Conservation (phyloP, 2,888 invertebrate species). For the Athetis lepigone region DNA sequence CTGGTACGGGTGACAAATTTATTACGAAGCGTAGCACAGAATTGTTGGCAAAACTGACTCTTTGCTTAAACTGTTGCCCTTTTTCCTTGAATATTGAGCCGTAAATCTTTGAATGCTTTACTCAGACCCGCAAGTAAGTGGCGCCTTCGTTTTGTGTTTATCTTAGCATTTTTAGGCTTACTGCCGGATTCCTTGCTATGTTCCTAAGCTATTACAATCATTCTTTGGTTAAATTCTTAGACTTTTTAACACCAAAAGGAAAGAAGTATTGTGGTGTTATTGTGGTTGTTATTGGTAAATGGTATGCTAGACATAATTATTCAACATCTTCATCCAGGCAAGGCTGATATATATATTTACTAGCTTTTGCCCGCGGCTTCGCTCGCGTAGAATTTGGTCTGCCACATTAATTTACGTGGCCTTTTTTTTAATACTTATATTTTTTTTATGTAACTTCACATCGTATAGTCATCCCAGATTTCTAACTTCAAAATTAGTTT, state of each 20-base stretch:
- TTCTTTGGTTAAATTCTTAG: neutral
- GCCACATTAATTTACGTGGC: too few relatives aligned
- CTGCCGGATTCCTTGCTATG: neutral
- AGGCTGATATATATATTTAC: too few relatives aligned
- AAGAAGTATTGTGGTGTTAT: neutral
- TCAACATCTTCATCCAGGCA: too few relatives aligned
- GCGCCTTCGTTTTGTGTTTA: constrained; percentile 4
- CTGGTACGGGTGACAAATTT: constrained; percentile 63
- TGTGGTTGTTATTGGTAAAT: neutral
- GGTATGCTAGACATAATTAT: too few relatives aligned
- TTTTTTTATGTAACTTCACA: too few relatives aligned
- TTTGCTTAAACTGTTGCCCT: constrained; percentile 45
- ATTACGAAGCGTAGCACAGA: constrained; percentile 57
- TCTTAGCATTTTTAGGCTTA: neutral
- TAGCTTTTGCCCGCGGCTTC: too few relatives aligned
- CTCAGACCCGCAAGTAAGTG: constrained; percentile 3
- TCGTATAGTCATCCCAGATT: too few relatives aligned
- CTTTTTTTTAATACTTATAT: too few relatives aligned
- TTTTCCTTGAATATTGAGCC: constrained; percentile 45
- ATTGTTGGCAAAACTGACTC: constrained; percentile 50
- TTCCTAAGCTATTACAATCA: neutral
- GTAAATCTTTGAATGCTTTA: constrained; percentile 43
- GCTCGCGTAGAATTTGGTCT: too few relatives aligned
- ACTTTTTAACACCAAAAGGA: neutral
- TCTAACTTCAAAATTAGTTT: too few relatives aligned